Percentiles rank a stretch among this genome's conserved stretches.
phyloP scores from a whole-genome alignment of 2,113 vertebrate species.

The Tetrao urogallus region DNA sequence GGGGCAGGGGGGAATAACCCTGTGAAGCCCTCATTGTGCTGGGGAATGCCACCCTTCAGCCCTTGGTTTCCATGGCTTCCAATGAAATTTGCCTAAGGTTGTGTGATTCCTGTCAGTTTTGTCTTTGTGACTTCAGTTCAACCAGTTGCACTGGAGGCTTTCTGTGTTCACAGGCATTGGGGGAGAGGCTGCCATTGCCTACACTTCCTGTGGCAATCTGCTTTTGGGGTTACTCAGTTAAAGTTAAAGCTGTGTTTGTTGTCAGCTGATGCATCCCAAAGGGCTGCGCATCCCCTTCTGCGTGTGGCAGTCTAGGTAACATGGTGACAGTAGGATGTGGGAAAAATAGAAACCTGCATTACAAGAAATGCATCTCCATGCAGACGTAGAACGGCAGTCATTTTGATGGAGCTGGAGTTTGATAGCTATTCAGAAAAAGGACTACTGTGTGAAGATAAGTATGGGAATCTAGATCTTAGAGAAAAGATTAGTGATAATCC shows the following conservation, averaged over 20 bases:
- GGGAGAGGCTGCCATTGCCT: background rate
- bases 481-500: background rate
- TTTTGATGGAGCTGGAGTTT: background rate
- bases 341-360: background rate
- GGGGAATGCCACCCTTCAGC: background rate
- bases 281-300: background rate
- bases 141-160: background rate
- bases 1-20: too few species aligned
- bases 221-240: accelerated
- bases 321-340: background rate
- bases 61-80: background rate
- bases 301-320: accelerated
- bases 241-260: background rate
- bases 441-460: background rate
- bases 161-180: background rate
- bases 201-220: background rate
- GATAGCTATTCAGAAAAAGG: background rate
- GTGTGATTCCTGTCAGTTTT: background rate
- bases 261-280: background rate
- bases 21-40: background rate
- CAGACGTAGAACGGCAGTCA: background rate
- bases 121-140: background rate
- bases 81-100: background rate
- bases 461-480: background rate
- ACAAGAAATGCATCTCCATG: background rate